Evolutionary conservation across 2,888 invertebrate species (phyloP).

Genomic region (Ectemnius cavifrons): DNA sequence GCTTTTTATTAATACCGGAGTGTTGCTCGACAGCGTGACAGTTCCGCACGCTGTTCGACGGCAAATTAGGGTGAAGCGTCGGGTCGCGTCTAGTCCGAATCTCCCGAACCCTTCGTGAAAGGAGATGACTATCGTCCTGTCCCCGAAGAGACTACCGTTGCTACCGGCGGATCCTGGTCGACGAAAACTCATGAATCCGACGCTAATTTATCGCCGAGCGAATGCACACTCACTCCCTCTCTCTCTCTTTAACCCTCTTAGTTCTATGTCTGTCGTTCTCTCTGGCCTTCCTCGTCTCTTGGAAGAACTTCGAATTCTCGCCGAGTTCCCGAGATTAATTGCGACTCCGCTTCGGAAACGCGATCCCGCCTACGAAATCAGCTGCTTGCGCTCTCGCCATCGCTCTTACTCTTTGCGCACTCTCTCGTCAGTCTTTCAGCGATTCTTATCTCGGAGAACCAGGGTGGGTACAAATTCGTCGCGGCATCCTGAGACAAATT

Average conservation of each 20-base stretch:
- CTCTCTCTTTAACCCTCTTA: constrained; percentile 6
- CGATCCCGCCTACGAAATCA: constrained; percentile 28
- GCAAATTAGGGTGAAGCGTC: constrained; percentile 62
- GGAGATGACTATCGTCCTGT: constrained; percentile 65
- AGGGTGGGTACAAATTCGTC: no score
- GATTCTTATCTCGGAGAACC: not conserved
- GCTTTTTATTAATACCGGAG: constrained; percentile 65
- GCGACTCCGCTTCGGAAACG: constrained; percentile 13
- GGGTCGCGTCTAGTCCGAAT: constrained; percentile 51
- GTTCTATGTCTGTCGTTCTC: constrained; percentile 31
- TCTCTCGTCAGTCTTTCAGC: not conserved
- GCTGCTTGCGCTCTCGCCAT: not conserved
- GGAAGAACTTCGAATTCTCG: constrained; percentile 41
- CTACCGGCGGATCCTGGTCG: constrained; percentile 49
- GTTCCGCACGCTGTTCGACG: constrained; percentile 17
- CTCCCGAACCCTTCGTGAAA: constrained; percentile 60
- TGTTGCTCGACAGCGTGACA: not conserved
- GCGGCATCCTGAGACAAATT: no score
- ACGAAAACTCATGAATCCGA: constrained; percentile 62
- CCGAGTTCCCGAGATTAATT: constrained; percentile 42
- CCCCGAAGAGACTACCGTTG: constrained; percentile 61
- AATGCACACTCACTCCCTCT: constrained; percentile 3
- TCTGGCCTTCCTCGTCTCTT: constrained; percentile 6
- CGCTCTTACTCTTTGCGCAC: not conserved
- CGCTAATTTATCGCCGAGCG: constrained; percentile 57